Evolutionary conservation across 1,140 invertebrate species (phyloP).

Genomic region (Harpegnathos saltator): DNA sequence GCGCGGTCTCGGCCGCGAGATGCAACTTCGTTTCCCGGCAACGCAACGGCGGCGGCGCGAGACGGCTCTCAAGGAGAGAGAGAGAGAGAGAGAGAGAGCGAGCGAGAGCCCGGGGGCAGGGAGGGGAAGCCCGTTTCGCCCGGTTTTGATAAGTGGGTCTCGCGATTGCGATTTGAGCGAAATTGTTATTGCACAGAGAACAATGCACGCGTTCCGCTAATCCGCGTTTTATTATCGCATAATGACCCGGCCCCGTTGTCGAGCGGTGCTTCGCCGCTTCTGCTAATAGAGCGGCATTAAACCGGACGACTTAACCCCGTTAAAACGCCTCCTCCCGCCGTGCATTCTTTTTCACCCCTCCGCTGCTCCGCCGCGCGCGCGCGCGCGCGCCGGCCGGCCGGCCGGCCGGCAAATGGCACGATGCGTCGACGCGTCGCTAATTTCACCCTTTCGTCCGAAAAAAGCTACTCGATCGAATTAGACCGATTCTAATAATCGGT

Average conservation of each 20-base stretch:
- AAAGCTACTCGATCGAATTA: no score
- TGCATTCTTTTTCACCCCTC: constrained; percentile 4
- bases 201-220: constrained; percentile 38
- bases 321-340: constrained; percentile 8
- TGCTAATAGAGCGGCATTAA: constrained; percentile 50
- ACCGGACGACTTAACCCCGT: constrained; percentile 38
- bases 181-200: constrained; percentile 47
- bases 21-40: no score
- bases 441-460: neutral
- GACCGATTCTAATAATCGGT: no score
- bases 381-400: no score
- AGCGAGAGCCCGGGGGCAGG: neutral
- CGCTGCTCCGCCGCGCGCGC: neutral
- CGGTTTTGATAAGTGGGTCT: constrained; percentile 25
- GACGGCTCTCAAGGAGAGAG: neutral
- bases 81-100: neutral
- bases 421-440: neutral
- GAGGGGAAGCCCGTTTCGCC: neutral
- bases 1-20: no score
- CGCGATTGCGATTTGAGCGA: constrained; percentile 27
- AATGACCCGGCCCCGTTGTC: constrained; percentile 39
- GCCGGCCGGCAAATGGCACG: neutral
- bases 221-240: constrained; percentile 51
- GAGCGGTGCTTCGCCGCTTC: constrained; percentile 6
- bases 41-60: neutral